Evolutionary conservation across 2,888 invertebrate species (phyloP), one percentile per base, ranked within the genome.

Genomic region (Geotrupes spiniger): DNA sequence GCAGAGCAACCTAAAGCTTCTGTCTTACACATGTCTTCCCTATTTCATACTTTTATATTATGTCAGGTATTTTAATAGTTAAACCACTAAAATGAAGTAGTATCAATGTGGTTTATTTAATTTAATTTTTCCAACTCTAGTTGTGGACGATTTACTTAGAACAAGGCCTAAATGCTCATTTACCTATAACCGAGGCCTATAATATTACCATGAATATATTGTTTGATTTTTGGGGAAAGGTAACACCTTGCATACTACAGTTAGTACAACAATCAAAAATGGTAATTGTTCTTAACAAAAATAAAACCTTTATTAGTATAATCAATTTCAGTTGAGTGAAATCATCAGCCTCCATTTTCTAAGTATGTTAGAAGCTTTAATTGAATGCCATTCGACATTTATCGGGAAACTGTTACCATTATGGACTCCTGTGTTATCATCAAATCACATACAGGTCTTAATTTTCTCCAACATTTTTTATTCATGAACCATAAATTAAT

Each of bases 131-230:
- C n/a, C n/a, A n/a, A n/a, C n/a, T n/a, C 2, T 62, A 87, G 83
- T 78, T 99, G 54, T 99, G 98, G 99, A 99, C 98, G 0, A 85
- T 99, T 60, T 99, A 99, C 76, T 83, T 98, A 69, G 98, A 99
- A 73, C 90, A 92, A 72, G 79, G 88, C 63, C 86, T 92, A 1
- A 79, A 78, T 37, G 77, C 77, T 33, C 79, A 82, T 65, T 75
- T 78, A 57, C 87, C 82, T 56, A 84, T 79, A 67, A 78, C 79
- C 27, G 91, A 91, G 65, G 79, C 84, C 9, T 85, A 87, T 64
- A 79, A 85, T 63, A 77, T 84, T 9, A 85, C 88, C 1, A 81
- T 87, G 74, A 87, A 86, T 56, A 89, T 93, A 56, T 79, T 98
- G 44, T 85, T 96, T 60, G 97, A 98, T 76, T 99, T 99, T 79